Percentiles rank a stretch among this genome's conserved stretches.
phyloP scores from a whole-genome alignment of 1,140 invertebrate genomes.

The Apolygus lucorum region DNA sequence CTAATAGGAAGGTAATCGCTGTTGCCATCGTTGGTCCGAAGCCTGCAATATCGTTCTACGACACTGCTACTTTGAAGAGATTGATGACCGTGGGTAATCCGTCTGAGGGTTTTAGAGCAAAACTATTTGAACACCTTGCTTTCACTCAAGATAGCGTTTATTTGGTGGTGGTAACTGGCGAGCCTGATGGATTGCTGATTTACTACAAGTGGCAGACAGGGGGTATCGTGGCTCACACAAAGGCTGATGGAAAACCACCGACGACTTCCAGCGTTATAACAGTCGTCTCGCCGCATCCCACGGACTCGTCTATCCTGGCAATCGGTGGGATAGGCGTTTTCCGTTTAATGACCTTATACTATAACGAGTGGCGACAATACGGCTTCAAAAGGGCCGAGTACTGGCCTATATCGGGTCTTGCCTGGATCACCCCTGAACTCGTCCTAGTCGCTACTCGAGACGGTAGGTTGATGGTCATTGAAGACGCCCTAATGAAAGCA shows the following conservation, averaged over 20 bases:
- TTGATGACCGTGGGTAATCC: conserved; percentile 1
- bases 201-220: conserved; percentile 1
- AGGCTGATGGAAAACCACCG: not conserved
- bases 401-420: conserved; percentile 56
- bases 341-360: conserved; percentile 65
- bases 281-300: not conserved
- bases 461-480: conserved; percentile 63
- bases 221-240: not conserved
- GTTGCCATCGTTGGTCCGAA: not conserved
- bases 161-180: not conserved
- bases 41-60: not conserved
- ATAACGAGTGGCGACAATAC: conserved; percentile 69
- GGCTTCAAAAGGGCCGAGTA: conserved; percentile 73
- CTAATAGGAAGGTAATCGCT: not conserved
- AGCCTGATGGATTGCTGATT: not conserved
- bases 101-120: not conserved
- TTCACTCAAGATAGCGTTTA: conserved; percentile 3
- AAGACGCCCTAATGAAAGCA: conserved; percentile 37
- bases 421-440: conserved; percentile 65
- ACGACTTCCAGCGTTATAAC: not conserved
- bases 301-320: not conserved
- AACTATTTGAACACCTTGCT: not conserved
- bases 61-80: not conserved
- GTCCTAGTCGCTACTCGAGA: conserved; percentile 64
- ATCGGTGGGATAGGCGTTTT: conserved; percentile 46